Evolutionary conservation across 2,797 vertebrate genomes (phyloP).

Genomic region (Galagoides demidoff): DNA sequence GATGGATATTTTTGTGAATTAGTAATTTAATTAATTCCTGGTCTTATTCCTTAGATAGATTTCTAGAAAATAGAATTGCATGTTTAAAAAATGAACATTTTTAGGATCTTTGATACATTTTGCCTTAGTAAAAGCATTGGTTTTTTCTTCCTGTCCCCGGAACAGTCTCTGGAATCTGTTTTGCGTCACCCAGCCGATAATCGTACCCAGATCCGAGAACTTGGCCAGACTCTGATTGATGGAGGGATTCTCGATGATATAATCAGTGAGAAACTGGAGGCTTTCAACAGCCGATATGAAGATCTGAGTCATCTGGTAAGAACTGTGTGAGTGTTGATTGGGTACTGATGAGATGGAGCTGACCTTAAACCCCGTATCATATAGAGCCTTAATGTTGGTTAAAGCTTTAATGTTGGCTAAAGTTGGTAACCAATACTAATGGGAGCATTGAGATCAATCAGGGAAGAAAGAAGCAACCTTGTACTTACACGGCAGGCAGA

Average conservation of each 20-base stretch:
- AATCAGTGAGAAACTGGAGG: conserved; percentile 97
- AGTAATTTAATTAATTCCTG: background rate
- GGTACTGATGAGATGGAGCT: background rate
- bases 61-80: background rate
- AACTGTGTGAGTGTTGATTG: background rate
- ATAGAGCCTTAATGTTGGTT: too few relatives aligned
- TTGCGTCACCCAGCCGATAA: conserved; percentile 98
- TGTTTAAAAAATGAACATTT: background rate
- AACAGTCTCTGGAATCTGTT: conserved; percentile 92
- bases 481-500: background rate
- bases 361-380: background rate
- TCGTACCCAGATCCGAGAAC: conserved; percentile 97
- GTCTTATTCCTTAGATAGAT: background rate
- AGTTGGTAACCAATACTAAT: background rate
- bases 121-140: conserved; percentile 16
- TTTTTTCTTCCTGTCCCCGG: background rate
- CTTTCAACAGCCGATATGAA: conserved; percentile 95
- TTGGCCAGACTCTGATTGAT: conserved; percentile 97
- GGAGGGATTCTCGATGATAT: conserved; percentile 98
- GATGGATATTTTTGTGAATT: background rate
- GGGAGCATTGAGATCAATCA: background rate
- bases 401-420: background rate
- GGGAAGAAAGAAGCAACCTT: background rate
- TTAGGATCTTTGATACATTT: background rate
- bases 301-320: conserved; percentile 95